phyloP scores from a whole-genome alignment of 2,797 vertebrate species.

The Micrastur ruficollis region DNA sequence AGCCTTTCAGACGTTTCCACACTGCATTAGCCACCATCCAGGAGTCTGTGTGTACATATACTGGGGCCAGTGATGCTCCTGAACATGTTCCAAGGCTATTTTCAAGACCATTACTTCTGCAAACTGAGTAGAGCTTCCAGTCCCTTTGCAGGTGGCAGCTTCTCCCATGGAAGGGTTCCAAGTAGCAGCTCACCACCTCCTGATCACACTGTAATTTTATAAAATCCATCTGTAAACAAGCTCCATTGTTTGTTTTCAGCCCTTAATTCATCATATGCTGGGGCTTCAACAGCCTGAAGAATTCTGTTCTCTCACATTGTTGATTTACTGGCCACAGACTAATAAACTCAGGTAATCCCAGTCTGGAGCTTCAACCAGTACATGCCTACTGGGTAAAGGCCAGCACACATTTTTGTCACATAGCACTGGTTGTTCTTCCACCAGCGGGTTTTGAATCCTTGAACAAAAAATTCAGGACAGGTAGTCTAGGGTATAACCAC shows the following conservation, averaged over 20 bases:
- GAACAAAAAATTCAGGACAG: background rate
- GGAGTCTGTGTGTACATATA: background rate
- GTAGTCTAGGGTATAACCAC: background rate
- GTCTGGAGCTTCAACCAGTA: background rate
- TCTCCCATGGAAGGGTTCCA: background rate
- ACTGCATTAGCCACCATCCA: background rate
- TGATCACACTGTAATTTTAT: slow-evolving; percentile 2
- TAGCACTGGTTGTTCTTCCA: background rate
- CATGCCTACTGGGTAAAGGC: background rate
- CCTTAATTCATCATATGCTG: background rate
- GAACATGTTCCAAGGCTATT: slow-evolving; percentile 40
- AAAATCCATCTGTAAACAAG: slow-evolving; percentile 1
- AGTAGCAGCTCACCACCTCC: background rate
- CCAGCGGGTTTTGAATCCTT: background rate
- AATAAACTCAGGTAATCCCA: background rate
- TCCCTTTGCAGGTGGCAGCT: slow-evolving; percentile 3
- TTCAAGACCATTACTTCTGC: slow-evolving; percentile 51
- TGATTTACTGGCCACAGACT: background rate
- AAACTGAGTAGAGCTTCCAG: slow-evolving; percentile 10
- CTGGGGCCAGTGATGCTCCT: background rate
- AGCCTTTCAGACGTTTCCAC: background rate
- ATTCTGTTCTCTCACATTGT: background rate
- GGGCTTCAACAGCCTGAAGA: background rate
- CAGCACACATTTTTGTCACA: background rate
- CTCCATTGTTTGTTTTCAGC: background rate